Conservation (phyloP, 2,797 vertebrate genomes). For the Mormyrops attenuatus region DNA sequence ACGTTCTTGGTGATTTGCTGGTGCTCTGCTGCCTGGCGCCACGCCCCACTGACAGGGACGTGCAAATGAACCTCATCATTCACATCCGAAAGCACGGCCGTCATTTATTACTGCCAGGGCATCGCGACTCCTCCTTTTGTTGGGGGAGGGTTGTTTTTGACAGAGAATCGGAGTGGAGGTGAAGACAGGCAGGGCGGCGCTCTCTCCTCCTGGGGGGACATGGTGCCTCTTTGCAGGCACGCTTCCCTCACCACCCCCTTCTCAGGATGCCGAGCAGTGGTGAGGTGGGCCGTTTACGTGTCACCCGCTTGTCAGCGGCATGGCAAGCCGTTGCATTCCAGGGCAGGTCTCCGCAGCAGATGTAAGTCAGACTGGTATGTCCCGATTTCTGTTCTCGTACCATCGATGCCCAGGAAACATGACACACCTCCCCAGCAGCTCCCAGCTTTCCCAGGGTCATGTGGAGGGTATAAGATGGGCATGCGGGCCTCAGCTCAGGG, state of each 20-base stretch:
- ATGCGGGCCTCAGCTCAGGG: background rate
- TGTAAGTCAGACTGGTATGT: background rate
- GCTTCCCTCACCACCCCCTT: background rate
- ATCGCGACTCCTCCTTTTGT: background rate
- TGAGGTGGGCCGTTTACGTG: background rate
- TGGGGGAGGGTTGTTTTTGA: background rate
- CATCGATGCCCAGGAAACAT: background rate
- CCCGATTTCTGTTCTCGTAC: background rate
- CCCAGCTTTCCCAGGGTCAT: background rate
- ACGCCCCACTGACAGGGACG: background rate
- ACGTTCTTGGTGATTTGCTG: slow-evolving; percentile 20
- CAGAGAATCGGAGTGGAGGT: slow-evolving; percentile 5
- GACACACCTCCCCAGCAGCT: background rate
- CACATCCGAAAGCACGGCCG: slow-evolving; percentile 18
- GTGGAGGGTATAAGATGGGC: background rate
- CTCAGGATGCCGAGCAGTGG: background rate
- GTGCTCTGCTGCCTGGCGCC: background rate
- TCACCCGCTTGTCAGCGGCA: background rate
- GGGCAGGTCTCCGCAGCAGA: background rate
- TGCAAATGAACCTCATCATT: slow-evolving; percentile 25
- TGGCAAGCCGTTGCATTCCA: background rate
- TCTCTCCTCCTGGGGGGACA: background rate
- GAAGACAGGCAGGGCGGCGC: slow-evolving; percentile 20
- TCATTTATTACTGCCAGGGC: slow-evolving; percentile 18
- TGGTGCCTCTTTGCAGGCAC: background rate